Percentiles rank a stretch among this genome's conserved stretches.
phyloP scores from a whole-genome alignment of 2,797 vertebrate genomes.

The Novumbra hubbsi region DNA sequence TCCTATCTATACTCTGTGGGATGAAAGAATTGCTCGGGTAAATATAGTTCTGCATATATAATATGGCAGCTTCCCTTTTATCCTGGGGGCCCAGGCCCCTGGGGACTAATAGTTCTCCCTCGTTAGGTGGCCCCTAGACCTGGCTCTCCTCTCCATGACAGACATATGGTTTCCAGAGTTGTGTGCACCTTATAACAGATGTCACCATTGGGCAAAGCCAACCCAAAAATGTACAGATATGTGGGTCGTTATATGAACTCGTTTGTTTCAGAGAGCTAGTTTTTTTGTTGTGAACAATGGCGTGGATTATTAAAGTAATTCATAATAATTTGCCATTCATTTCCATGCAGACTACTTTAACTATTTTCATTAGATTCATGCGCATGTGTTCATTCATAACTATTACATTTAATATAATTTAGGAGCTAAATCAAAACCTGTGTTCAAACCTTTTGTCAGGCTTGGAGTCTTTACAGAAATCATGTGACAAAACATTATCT shows the following conservation, averaged over 20 bases:
- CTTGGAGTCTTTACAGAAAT: too few relatives aligned
- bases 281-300: too few relatives aligned
- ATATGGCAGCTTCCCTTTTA: slow-evolving; percentile 63
- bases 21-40: slow-evolving; percentile 66
- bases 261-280: not conserved
- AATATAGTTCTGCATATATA: slow-evolving; percentile 64
- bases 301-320: too few relatives aligned
- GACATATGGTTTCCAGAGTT: slow-evolving; percentile 63
- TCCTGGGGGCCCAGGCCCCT: slow-evolving; percentile 56
- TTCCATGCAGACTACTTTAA: too few relatives aligned
- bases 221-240: slow-evolving; percentile 16
- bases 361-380: too few relatives aligned
- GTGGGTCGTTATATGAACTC: not conserved
- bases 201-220: slow-evolving; percentile 34
- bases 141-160: slow-evolving; percentile 57
- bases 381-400: too few relatives aligned
- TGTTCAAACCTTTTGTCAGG: too few relatives aligned
- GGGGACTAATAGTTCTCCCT: slow-evolving; percentile 57
- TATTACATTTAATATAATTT: too few relatives aligned
- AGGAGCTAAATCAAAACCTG: too few relatives aligned
- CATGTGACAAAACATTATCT: too few relatives aligned
- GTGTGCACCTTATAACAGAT: slow-evolving; percentile 19
- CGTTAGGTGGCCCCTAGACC: slow-evolving; percentile 55
- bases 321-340: too few relatives aligned
- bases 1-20: slow-evolving; percentile 43